Conservation (phyloP, 2,797 vertebrate species). For the Coracias cyanogaster region DNA sequence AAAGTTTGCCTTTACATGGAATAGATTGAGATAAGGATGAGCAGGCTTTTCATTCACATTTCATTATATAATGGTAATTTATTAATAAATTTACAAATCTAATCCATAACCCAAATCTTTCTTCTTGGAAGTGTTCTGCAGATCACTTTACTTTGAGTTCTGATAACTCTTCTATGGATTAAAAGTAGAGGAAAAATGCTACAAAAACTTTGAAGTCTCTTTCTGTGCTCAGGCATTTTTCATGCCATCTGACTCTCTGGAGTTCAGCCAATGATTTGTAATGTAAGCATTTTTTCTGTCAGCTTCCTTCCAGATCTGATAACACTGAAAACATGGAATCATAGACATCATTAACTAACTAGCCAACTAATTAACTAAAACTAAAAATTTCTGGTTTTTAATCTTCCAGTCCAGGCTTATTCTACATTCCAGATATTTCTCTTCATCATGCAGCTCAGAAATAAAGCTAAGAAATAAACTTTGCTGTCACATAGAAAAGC, state of each 20-base stretch:
- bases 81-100: background rate
- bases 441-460: background rate
- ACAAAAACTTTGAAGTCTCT: background rate
- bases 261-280: background rate
- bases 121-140: background rate
- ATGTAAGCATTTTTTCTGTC: background rate
- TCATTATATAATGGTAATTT: background rate
- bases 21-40: background rate
- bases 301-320: background rate
- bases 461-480: background rate
- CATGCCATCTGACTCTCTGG: background rate
- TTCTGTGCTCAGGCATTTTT: background rate
- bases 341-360: background rate
- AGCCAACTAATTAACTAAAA: background rate
- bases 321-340: background rate
- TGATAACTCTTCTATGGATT: background rate
- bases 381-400: background rate
- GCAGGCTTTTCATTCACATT: background rate
- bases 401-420: background rate
- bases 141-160: background rate
- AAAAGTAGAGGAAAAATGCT: background rate
- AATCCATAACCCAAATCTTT: background rate
- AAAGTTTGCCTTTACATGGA: background rate
- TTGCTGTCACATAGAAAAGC: background rate
- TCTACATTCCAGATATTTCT: background rate